Evolutionary conservation across 2,797 vertebrate genomes (phyloP).

Genomic region (Pteropus rufus): DNA sequence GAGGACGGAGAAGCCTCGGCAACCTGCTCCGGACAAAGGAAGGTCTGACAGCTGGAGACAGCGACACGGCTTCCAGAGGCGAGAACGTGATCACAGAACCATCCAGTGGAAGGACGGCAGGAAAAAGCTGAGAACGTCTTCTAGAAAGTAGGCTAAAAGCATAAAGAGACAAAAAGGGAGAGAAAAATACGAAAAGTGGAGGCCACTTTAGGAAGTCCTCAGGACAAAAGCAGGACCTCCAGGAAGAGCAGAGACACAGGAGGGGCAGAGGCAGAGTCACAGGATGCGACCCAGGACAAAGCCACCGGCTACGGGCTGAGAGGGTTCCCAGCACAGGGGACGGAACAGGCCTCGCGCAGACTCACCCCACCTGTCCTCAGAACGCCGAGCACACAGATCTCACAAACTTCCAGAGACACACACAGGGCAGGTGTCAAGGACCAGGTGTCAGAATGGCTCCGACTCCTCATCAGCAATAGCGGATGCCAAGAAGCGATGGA

Average conservation of each 20-base stretch:
- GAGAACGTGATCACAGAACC: background rate
- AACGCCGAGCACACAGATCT: background rate
- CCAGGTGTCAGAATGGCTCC: fast-evolving
- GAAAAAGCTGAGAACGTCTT: background rate
- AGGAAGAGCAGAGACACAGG: fast-evolving
- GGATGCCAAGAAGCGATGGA: background rate
- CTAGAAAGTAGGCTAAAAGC: background rate
- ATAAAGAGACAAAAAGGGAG: background rate
- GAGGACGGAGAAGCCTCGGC: background rate
- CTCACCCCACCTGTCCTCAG: background rate
- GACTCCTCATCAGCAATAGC: background rate
- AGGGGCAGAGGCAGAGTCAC: too few species aligned
- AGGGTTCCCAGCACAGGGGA: background rate
- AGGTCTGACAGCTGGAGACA: too few species aligned
- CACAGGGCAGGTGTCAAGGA: background rate
- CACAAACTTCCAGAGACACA: background rate
- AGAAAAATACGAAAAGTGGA: background rate
- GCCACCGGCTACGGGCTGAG: fast-evolving
- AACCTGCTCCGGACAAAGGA: too few species aligned
- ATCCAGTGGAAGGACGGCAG: fast-evolving
- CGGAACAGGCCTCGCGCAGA: background rate
- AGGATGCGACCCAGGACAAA: fast-evolving
- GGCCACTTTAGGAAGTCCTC: background rate
- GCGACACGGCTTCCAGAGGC: background rate
- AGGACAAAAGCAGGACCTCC: background rate